Conservation (phyloP, 2,797 vertebrate genomes). For the Cossypha caffra region DNA sequence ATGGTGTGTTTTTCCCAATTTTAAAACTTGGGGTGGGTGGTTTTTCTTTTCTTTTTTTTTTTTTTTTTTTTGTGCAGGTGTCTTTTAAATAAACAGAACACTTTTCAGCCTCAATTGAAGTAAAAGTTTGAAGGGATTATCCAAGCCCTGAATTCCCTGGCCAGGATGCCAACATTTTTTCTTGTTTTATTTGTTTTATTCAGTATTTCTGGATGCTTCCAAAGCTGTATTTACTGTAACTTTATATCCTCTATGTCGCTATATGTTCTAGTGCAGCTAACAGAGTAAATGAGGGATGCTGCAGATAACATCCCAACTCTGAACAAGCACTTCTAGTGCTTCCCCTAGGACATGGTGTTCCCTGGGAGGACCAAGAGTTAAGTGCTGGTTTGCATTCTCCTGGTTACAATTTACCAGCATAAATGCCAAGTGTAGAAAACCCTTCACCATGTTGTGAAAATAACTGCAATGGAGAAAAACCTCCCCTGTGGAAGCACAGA, state of each 20-base stretch:
- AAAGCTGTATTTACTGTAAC: neutral
- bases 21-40: neutral
- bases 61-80: neutral
- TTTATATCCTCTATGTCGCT: neutral
- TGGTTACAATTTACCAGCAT: neutral
- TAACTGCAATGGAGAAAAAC: neutral
- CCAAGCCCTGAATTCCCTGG: neutral
- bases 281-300: neutral
- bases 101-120: neutral
- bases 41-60: no score
- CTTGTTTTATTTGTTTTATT: neutral
- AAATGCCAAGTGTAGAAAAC: neutral
- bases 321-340: neutral
- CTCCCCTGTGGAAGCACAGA: neutral
- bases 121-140: neutral
- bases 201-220: neutral
- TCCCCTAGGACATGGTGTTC: neutral
- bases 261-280: neutral
- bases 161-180: neutral
- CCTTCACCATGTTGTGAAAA: neutral
- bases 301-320: neutral
- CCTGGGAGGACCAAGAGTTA: neutral
- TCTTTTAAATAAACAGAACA: constrained; percentile 15
- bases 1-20: constrained; percentile 8
- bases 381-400: neutral